Percentiles rank a stretch among this genome's conserved stretches.
These are phyloP conservation scores for Drosophila sturtevanti DNA, from an alignment of 1,140 invertebrate species.

Conservation along the genomic window DNA sequence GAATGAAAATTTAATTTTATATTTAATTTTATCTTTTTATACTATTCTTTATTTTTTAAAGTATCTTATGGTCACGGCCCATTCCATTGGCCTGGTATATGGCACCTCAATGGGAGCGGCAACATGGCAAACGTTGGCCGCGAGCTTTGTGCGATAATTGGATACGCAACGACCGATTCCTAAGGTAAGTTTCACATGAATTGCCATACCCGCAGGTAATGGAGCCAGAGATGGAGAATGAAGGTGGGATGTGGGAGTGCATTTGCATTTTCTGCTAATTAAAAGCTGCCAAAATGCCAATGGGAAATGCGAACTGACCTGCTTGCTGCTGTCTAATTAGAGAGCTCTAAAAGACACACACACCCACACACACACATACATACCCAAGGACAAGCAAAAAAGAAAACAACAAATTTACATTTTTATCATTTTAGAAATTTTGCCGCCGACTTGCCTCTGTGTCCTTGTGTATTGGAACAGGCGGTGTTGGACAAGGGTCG, in stretches of 20 bases:
- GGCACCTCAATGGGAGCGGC: slow-evolving; percentile 91
- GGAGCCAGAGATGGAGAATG: neutral
- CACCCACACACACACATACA: neutral
- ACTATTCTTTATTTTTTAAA: slow-evolving; percentile 73
- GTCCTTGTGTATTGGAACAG: slow-evolving; percentile 96
- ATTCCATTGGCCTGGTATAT: slow-evolving; percentile 97
- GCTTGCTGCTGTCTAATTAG: slow-evolving; percentile 34
- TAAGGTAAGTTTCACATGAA: slow-evolving; percentile 76
- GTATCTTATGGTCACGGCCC: slow-evolving; percentile 93
- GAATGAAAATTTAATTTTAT: slow-evolving; percentile 11
- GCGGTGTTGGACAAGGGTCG: slow-evolving; percentile 95
- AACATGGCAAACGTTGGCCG: slow-evolving; percentile 91
- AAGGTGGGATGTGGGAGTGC: slow-evolving; percentile 11
- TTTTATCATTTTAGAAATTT: slow-evolving; percentile 87
- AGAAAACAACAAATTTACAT: slow-evolving; percentile 11
- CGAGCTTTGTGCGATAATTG: slow-evolving; percentile 92
- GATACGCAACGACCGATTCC: slow-evolving; percentile 92
- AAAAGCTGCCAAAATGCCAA: slow-evolving; percentile 44
- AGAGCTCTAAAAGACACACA: slow-evolving; percentile 23
- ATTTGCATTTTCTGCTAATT: slow-evolving; percentile 65
- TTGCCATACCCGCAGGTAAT: slow-evolving; percentile 16
- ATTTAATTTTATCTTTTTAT: neutral
- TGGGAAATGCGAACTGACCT: slow-evolving; percentile 15
- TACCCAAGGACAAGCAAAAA: neutral
- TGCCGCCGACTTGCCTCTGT: slow-evolving; percentile 92